A percentile compares a stretch with the other conserved stretches of the same genome.
Conservation (phyloP, 2,113 vertebrate species). For the Hypocryptadius cinnamomeus region DNA sequence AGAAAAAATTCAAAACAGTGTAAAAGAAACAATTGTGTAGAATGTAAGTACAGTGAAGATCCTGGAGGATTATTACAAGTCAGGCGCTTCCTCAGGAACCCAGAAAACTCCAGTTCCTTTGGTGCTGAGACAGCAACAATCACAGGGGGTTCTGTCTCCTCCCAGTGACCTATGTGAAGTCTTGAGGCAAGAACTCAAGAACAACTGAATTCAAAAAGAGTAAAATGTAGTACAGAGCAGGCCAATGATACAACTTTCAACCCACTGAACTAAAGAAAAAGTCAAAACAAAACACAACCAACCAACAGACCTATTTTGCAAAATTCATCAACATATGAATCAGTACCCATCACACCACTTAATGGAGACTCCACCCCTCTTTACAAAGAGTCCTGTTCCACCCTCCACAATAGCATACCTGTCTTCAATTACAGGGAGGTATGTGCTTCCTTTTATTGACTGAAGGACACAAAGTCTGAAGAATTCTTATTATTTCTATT, state of each 20-base stretch:
- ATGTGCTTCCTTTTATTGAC: background rate
- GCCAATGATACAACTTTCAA: background rate
- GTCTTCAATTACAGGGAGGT: background rate
- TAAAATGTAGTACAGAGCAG: background rate
- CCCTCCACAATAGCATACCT: background rate
- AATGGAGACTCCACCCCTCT: conserved; percentile 1
- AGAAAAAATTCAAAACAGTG: background rate
- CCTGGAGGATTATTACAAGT: background rate
- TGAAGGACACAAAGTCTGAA: background rate
- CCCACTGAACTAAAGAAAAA: background rate
- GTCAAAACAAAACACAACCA: background rate
- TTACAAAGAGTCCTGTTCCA: background rate
- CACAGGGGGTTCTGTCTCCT: background rate
- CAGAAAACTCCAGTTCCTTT: background rate
- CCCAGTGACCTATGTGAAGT: background rate
- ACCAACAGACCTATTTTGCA: background rate
- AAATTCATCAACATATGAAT: background rate
- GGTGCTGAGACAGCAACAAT: background rate
- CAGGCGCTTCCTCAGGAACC: background rate
- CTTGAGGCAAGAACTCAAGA: background rate
- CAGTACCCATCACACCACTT: background rate
- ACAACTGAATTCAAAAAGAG: background rate
- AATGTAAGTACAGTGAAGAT: background rate
- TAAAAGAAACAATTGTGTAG: background rate
- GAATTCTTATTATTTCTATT: background rate